Base-by-base conservation (phyloP, 2,888 invertebrate species). In the Agrilus mali region DNA sequence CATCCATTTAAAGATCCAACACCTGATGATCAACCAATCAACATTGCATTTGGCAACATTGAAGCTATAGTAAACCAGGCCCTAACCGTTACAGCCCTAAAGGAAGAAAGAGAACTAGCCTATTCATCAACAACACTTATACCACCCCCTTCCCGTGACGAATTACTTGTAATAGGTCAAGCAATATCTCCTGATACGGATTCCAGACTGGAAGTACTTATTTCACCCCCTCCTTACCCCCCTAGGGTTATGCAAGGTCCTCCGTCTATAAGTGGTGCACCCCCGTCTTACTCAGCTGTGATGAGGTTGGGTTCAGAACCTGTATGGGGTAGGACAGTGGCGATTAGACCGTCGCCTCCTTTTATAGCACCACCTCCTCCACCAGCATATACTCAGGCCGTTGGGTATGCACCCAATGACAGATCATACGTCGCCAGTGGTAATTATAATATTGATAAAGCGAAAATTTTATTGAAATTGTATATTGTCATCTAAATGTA, bases 281-380 rank as follows among this genome's bases (percentile, higher is more conserved):
- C 60, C 5, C 64, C 64, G 4, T 58, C 62, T 2, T 64, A 63
- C 48, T 63, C 63, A 1, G 56, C 61, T 4, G 58, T 63, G 6
- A 51, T 64, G 51, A 53, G 54, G 38, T 46, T 59, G 38, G 60
- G 59, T 12, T 27, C 27, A 27, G 27, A 8, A 10, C 55, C 57
- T 5, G 41, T 46, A 4, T 35, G 44, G 38, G 46, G 49, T 10
- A 46, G 53, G 36, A 36, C 49, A 8, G 37, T 41, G 10, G 50
- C 44, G 20, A 33, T 50, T n/a, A 41, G 51, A 37, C 55, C 55
- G 13, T 57, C 57, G 2, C 48, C 55, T 12, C 55, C 57, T 6
- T 57, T 57, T 44, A 53, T 55, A 35, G 54, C 54, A 14, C 57
- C 56, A 8, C 40, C 51, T 31, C 56, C 57, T 13, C 57, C 57